Conservation (phyloP, 2,797 vertebrate genomes). For the Amazona ochrocephala region DNA sequence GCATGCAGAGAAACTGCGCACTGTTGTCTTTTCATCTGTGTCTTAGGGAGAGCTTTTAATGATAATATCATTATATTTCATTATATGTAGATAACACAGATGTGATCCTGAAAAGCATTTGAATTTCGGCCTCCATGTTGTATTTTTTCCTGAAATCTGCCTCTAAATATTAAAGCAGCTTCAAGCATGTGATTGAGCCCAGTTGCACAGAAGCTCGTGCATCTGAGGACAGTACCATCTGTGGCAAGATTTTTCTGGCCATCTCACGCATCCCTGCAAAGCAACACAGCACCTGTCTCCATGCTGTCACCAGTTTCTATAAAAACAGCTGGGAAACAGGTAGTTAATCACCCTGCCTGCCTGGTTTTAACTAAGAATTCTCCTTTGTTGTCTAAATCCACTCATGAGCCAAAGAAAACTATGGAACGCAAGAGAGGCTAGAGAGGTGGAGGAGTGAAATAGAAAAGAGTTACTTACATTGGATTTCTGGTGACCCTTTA, state of each 20-base stretch:
- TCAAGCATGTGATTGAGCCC: neutral
- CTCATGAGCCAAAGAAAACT: neutral
- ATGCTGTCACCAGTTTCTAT: neutral
- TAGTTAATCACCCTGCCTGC: neutral
- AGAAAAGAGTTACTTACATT: neutral
- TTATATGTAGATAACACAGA: neutral
- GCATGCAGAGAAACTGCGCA: neutral
- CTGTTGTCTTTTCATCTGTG: neutral
- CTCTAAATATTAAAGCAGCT: neutral
- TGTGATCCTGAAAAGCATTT: neutral
- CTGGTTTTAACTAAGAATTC: neutral
- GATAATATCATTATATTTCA: neutral
- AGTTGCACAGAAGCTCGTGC: neutral
- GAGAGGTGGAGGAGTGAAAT: neutral
- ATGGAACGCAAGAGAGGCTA: neutral
- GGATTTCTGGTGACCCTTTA: neutral
- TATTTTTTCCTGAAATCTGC: neutral
- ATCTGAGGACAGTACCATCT: neutral
- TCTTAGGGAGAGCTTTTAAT: neutral
- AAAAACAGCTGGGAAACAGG: neutral
- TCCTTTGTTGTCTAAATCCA: neutral
- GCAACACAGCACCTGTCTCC: neutral
- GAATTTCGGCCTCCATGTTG: neutral
- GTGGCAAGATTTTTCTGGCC: neutral
- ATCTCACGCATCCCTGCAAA: neutral